phyloP scores from a whole-genome alignment of 2,888 invertebrate species.

The Acleris holmiana region DNA sequence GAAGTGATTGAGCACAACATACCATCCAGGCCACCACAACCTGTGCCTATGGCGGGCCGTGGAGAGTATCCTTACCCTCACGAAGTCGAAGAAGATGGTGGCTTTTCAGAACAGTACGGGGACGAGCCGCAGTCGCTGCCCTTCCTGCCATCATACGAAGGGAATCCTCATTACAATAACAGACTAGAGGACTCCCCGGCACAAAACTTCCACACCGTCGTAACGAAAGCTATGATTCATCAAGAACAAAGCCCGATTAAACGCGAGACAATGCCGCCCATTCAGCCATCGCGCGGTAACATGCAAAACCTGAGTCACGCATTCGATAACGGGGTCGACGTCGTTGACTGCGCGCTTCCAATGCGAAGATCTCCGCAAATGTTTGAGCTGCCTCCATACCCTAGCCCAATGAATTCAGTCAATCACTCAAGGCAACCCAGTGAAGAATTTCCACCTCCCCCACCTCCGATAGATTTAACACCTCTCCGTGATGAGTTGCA shows the following conservation, averaged over 20 bases:
- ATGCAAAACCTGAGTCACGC: conserved; percentile 70
- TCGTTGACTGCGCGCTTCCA: conserved; percentile 85
- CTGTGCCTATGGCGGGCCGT: conserved; percentile 57
- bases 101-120: conserved; percentile 78
- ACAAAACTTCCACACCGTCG: conserved; percentile 87
- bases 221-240: conserved; percentile 93
- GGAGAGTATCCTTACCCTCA: conserved; percentile 54
- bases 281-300: conserved; percentile 61
- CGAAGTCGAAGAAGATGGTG: conserved; percentile 76
- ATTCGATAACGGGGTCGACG: conserved; percentile 84
- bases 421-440: conserved; percentile 94
- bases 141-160: conserved; percentile 83
- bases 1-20: conserved; percentile 80
- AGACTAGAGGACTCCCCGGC: conserved; percentile 71
- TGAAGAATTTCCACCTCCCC: conserved; percentile 96
- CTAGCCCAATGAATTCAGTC: conserved; percentile 90
- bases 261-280: conserved; percentile 63
- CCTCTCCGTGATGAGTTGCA: conserved; percentile 86
- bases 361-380: conserved; percentile 71
- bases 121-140: conserved; percentile 87
- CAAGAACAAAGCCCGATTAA: conserved; percentile 90
- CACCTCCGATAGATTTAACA: conserved; percentile 89
- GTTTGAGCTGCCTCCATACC: conserved; percentile 91
- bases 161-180: conserved; percentile 67
- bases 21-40: conserved; percentile 73